Conservation (phyloP, 2,888 invertebrate genomes). For the Nephrotoma appendiculata region DNA sequence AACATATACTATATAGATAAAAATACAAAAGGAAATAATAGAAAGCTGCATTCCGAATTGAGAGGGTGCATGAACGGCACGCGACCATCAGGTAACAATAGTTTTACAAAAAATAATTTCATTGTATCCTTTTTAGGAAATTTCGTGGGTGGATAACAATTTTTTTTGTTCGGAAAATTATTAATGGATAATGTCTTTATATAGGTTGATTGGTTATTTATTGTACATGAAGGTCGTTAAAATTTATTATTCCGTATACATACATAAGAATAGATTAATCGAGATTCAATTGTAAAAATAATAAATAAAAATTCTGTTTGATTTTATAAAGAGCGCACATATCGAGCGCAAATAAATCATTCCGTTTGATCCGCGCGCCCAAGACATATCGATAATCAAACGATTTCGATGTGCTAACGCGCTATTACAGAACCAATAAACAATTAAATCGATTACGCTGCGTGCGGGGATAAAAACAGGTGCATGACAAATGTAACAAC, state of each 20-base stretch:
- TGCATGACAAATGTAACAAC: neutral
- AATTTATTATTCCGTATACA: neutral
- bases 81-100: neutral
- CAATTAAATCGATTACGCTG: neutral
- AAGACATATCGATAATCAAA: neutral
- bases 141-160: neutral
- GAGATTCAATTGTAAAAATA: neutral
- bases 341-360: neutral
- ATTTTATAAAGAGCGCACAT: neutral
- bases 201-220: neutral
- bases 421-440: neutral
- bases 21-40: neutral
- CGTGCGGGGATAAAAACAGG: neutral
- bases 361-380: neutral
- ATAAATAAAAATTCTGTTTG: neutral
- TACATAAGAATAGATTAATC: neutral
- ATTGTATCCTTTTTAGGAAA: neutral
- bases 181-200: neutral
- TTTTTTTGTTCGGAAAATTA: neutral
- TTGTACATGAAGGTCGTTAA: neutral
- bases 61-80: neutral
- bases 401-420: neutral
- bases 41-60: neutral
- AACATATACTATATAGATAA: neutral
- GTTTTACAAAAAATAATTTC: neutral